Evolutionary conservation across 2,888 invertebrate species (phyloP).

Genomic region (Mythimna loreyi): DNA sequence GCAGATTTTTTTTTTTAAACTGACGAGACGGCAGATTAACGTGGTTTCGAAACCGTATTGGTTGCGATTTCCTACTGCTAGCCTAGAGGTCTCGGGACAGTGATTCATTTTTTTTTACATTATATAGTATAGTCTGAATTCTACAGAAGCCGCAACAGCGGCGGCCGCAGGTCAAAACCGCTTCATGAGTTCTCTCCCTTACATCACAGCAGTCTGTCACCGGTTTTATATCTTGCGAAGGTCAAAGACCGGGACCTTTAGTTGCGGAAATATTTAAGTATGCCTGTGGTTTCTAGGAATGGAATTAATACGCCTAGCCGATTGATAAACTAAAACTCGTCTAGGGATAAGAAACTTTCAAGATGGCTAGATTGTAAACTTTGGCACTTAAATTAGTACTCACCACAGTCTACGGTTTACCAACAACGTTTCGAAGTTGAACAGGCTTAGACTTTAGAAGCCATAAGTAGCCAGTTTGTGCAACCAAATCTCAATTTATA

Average conservation of each 20-base stretch:
- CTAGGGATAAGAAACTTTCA: background rate
- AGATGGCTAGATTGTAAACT: background rate
- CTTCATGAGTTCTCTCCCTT: no score
- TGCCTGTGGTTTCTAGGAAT: conserved; percentile 33
- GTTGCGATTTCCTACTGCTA: no score
- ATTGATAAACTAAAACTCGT: conserved; percentile 21
- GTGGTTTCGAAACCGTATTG: no score
- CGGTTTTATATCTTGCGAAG: conserved; percentile 28
- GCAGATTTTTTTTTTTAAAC: no score
- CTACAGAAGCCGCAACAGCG: no score
- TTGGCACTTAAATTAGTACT: background rate
- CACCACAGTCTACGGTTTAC: background rate
- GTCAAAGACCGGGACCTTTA: conserved; percentile 21
- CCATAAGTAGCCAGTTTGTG: background rate
- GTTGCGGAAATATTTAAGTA: background rate
- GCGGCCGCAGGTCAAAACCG: no score
- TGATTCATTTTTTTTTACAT: no score
- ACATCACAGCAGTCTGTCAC: no score
- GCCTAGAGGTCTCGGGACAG: no score
- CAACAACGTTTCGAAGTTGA: conserved; percentile 5
- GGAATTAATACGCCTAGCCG: conserved; percentile 6
- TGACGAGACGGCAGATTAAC: no score
- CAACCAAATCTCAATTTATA: no score
- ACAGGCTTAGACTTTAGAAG: background rate
- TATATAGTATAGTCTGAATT: no score